Conservation (phyloP, 2,888 invertebrate species). For the Stenurella melanura region DNA sequence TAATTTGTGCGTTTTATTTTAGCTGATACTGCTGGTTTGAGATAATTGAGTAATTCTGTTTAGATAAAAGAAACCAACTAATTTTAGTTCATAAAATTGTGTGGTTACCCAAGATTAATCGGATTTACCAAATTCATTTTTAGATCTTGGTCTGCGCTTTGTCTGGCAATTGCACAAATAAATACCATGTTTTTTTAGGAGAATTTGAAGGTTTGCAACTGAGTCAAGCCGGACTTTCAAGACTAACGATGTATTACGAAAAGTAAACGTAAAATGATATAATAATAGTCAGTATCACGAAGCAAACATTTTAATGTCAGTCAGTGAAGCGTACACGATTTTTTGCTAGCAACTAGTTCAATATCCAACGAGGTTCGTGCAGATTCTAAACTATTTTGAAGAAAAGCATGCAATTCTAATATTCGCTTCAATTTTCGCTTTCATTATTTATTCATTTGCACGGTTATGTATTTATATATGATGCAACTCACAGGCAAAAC, state of each 20-base stretch:
- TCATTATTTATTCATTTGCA: background rate
- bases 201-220: background rate
- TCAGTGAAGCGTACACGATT: background rate
- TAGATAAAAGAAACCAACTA: background rate
- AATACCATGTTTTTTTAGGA: background rate
- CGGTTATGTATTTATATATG: background rate
- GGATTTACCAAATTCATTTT: slow-evolving; percentile 3
- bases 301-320: background rate
- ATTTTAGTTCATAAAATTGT: background rate
- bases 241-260: slow-evolving; percentile 25
- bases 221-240: slow-evolving; percentile 19
- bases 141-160: background rate
- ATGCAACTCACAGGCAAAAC: background rate
- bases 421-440: background rate
- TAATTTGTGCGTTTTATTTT: too few relatives aligned
- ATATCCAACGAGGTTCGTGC: background rate
- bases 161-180: background rate
- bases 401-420: background rate
- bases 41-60: background rate
- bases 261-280: slow-evolving; percentile 20
- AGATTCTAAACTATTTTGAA: background rate
- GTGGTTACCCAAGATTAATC: background rate
- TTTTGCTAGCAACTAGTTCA: background rate
- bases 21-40: background rate
- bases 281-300: slow-evolving; percentile 19